phyloP scores from a whole-genome alignment of 2,797 vertebrate species.

The Luscinia megarhynchos region DNA sequence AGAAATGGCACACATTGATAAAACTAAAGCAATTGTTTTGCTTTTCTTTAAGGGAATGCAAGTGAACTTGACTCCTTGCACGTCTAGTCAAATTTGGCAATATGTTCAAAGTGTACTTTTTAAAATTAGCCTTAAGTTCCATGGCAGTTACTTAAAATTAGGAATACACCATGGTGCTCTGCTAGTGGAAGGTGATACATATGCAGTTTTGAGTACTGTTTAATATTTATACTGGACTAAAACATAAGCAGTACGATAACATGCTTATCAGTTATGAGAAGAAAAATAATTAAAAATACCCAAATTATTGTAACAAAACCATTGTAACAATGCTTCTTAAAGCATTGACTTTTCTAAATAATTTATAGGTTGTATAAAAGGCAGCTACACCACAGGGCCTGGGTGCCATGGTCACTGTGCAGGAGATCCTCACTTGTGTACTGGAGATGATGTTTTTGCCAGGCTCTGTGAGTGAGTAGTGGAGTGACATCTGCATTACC shows the following conservation, averaged over 20 bases:
- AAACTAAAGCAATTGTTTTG: neutral
- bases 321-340: neutral
- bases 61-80: neutral
- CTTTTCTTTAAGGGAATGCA: constrained; percentile 10
- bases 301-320: constrained; percentile 33
- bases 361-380: neutral
- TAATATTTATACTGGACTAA: neutral
- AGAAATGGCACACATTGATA: neutral
- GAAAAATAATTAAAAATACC: constrained; percentile 29
- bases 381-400: neutral
- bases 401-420: neutral
- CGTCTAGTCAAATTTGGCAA: neutral
- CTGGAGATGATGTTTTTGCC: neutral
- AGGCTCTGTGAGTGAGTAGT: neutral
- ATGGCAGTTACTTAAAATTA: neutral
- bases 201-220: neutral
- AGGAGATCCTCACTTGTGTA: neutral
- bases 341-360: neutral
- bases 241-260: neutral
- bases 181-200: neutral
- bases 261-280: neutral
- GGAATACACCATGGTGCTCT: neutral
- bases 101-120: neutral
- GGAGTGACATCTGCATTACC: neutral
- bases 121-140: neutral